These are phyloP conservation scores for Cebus imitator DNA, from an alignment of 2,113 vertebrate species.

Conservation along the genomic window DNA sequence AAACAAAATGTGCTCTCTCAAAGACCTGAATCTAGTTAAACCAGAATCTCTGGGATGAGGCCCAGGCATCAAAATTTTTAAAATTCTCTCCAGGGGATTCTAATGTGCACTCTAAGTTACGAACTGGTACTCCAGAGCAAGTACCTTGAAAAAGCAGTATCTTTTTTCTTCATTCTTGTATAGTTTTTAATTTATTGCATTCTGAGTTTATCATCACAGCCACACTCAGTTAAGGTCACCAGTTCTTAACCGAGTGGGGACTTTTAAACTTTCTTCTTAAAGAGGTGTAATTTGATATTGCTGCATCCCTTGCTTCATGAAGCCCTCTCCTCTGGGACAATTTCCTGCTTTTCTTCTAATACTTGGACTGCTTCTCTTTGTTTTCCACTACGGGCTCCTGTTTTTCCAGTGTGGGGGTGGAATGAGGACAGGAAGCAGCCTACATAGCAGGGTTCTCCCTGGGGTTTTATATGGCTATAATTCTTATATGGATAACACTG, in stretches of 20 bases:
- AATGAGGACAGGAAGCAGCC: conserved; percentile 72
- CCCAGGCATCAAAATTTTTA: neutral
- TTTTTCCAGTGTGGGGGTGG: conserved; percentile 62
- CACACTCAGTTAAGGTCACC: neutral
- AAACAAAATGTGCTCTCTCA: neutral
- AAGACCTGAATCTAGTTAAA: neutral
- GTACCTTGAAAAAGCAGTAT: neutral
- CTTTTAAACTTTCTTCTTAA: conserved; percentile 10
- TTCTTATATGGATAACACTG: conserved; percentile 40
- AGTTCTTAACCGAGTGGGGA: neutral
- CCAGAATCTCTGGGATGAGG: neutral
- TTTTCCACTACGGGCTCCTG: conserved; percentile 65
- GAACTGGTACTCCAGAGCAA: neutral
- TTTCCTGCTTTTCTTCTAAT: conserved; percentile 57
- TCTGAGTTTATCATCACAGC: neutral
- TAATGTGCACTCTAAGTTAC: neutral
- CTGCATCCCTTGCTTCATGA: conserved; percentile 12
- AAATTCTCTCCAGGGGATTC: neutral
- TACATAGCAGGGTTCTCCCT: conserved; percentile 48
- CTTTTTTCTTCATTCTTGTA: neutral
- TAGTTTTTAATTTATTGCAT: neutral
- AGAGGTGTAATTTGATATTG: neutral
- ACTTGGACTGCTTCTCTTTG: conserved; percentile 55
- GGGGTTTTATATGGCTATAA: conserved; percentile 41
- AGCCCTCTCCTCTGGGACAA: conserved; percentile 40